Conservation (phyloP, 2,888 invertebrate species). For the Hermaeophaga mercurialis region DNA sequence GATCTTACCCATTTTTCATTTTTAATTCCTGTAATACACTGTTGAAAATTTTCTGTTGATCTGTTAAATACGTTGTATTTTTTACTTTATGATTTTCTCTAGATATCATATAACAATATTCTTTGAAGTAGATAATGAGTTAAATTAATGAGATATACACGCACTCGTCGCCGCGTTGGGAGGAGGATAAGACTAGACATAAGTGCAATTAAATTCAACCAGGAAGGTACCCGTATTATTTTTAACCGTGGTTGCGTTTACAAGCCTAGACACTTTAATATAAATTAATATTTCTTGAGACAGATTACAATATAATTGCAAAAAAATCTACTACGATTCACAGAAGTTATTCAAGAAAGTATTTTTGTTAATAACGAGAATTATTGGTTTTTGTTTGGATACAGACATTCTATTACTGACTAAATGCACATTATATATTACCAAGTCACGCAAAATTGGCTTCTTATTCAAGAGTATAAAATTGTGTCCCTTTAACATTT, state of each 20-base stretch:
- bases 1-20: constrained; percentile 29
- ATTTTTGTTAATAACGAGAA: background rate
- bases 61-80: background rate
- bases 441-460: too few species aligned
- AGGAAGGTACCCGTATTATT: constrained; percentile 25
- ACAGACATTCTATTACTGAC: too few species aligned
- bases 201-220: constrained; percentile 31
- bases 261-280: background rate
- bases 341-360: too few species aligned
- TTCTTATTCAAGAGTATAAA: too few species aligned
- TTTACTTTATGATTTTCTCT: background rate
- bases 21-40: background rate
- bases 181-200: constrained; percentile 15
- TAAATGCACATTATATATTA: too few species aligned
- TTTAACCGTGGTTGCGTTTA: constrained; percentile 17
- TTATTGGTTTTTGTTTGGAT: background rate
- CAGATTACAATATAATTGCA: too few species aligned
- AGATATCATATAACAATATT: constrained; percentile 10
- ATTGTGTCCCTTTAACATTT: too few species aligned
- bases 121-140: constrained; percentile 27
- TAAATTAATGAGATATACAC: constrained; percentile 28
- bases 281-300: background rate
- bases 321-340: too few species aligned
- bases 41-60: constrained; percentile 1
- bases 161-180: constrained; percentile 3